A percentile compares a stretch with the other conserved stretches of the same genome.
Conservation (phyloP, 1,140 invertebrate species). For the Listronotus bonariensis region DNA sequence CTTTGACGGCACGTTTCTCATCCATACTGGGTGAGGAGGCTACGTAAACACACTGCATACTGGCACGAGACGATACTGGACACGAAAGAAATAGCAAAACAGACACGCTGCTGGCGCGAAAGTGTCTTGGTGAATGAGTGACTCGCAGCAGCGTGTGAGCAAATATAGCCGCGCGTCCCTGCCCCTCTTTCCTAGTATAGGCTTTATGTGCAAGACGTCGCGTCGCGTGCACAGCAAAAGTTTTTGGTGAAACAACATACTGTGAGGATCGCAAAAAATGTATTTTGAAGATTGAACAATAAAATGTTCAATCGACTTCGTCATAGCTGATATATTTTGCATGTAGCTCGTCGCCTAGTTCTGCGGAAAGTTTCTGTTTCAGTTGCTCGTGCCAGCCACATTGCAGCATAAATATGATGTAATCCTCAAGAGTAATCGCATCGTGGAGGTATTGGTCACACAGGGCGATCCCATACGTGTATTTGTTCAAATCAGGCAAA, state of each 20-base stretch:
- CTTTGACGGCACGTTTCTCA: conserved; percentile 1
- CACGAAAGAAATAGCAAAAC: not conserved
- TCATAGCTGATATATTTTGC: conserved; percentile 1
- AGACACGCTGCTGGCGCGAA: not conserved
- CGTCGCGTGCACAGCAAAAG: no score
- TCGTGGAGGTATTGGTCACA: conserved; percentile 1
- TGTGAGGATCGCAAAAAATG: no score
- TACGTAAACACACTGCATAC: conserved; percentile 1
- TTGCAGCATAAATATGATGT: conserved; percentile 1
- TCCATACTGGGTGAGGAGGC: conserved; percentile 1
- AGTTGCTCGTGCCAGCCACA: conserved; percentile 1
- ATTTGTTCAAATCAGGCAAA: conserved; percentile 1
- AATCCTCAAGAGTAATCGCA: not conserved
- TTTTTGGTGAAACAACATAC: no score
- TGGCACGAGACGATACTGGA: conserved; percentile 1
- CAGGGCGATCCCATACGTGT: conserved; percentile 1
- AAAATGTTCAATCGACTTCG: conserved; percentile 1
- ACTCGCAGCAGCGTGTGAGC: no score
- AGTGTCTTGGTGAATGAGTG: conserved; percentile 1
- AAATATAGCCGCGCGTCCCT: no score
- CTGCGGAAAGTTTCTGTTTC: conserved; percentile 1
- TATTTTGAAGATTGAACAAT: no score
- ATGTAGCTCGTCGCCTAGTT: not conserved
- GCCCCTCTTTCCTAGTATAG: no score
- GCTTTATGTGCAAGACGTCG: no score